phyloP scores from a whole-genome alignment of 2,797 vertebrate species.

The Melanotaenia trifasciata region DNA sequence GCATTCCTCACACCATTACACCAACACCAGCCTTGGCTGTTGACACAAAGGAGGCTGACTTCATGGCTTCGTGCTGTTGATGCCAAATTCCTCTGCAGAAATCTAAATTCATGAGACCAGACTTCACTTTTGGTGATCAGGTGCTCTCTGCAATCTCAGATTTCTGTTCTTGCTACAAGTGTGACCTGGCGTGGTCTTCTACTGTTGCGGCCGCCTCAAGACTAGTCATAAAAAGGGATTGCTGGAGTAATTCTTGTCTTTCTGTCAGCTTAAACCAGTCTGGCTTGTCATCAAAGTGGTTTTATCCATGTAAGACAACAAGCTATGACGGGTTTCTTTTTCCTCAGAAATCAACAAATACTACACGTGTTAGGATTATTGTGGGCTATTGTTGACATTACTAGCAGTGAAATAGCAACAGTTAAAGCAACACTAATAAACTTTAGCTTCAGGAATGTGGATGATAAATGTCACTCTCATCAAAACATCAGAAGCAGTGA shows the following conservation, averaged over 20 bases:
- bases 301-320: background rate
- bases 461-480: too few species aligned
- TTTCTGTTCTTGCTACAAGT: background rate
- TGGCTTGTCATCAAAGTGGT: background rate
- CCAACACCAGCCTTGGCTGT: background rate
- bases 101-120: constrained; percentile 1
- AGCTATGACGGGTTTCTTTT: background rate
- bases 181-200: background rate
- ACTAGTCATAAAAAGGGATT: background rate
- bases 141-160: background rate
- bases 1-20: background rate
- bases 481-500: too few species aligned
- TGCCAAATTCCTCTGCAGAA: constrained; percentile 20
- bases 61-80: constrained; percentile 7
- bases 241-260: background rate
- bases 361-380: background rate
- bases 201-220: background rate
- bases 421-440: background rate
- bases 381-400: background rate
- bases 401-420: background rate
- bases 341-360: background rate
- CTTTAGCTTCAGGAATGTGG: too few species aligned
- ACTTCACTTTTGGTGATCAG: background rate
- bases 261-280: background rate
- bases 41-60: background rate